Conservation (phyloP, 2,113 vertebrate genomes). For the Alexandromys fortis region DNA sequence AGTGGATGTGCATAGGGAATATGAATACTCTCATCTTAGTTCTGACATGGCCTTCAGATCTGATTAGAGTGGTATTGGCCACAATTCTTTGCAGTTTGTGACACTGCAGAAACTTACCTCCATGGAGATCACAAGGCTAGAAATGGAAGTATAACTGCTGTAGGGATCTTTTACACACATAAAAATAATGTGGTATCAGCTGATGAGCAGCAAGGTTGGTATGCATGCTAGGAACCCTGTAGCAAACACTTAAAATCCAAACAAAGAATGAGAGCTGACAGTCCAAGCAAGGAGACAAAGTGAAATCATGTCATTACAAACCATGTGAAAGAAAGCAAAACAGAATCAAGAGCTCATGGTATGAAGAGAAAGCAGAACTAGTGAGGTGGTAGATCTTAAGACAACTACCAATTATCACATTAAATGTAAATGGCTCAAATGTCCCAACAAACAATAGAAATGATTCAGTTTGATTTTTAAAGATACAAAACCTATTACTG, state of each 20-base stretch:
- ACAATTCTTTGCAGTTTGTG: not conserved
- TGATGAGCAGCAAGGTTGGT: not conserved
- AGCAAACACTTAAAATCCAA: not conserved
- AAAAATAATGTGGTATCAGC: not conserved
- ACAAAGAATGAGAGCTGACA: not conserved
- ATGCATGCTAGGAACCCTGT: not conserved
- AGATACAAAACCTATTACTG: not conserved
- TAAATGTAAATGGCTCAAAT: not conserved
- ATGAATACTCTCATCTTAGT: not conserved
- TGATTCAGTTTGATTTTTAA: not conserved
- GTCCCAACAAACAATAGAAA: not conserved
- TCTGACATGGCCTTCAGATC: conserved; percentile 9
- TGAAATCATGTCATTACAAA: not conserved
- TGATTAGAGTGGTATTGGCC: not conserved
- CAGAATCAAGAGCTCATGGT: not conserved
- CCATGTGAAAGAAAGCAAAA: not conserved
- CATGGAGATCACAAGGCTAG: not conserved
- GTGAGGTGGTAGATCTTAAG: not conserved
- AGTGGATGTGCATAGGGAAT: not conserved
- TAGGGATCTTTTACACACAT: not conserved
- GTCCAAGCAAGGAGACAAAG: not conserved
- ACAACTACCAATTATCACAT: not conserved
- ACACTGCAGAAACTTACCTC: not conserved
- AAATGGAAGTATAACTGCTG: not conserved
- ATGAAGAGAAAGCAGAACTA: not conserved